phyloP scores from a whole-genome alignment of 1,140 invertebrate genomes.

The Drosophila baimaii region DNA sequence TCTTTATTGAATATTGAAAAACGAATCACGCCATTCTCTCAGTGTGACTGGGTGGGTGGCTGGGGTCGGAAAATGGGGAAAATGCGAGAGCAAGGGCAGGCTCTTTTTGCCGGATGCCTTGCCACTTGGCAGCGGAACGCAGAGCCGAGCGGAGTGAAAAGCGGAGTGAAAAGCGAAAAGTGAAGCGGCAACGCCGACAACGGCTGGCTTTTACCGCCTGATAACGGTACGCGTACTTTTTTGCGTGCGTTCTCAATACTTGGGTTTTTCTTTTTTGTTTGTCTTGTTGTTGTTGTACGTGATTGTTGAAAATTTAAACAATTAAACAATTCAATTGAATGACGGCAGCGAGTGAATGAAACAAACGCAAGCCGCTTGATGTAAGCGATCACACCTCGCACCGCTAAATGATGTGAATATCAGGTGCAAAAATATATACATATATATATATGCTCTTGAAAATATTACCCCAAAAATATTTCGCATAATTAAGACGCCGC shows the following conservation, averaged over 20 bases:
- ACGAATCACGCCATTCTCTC: background rate
- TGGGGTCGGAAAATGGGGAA: constrained; percentile 11
- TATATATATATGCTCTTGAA: background rate
- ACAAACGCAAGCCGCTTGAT: background rate
- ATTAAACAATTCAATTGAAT: constrained; percentile 27
- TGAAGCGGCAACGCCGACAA: background rate
- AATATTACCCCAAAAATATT: background rate
- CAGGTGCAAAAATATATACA: constrained; percentile 7
- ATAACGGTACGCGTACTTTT: constrained; percentile 20
- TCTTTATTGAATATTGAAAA: background rate
- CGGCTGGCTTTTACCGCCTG: background rate
- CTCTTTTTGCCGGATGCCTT: constrained; percentile 22
- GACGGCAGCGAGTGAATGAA: constrained; percentile 11
- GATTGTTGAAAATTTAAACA: constrained; percentile 14
- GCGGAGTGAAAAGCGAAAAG: constrained; percentile 1
- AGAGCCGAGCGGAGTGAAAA: constrained; percentile 28
- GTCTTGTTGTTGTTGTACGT: constrained; percentile 18
- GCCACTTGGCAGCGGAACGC: constrained; percentile 33
- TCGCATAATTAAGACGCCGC: constrained; percentile 14
- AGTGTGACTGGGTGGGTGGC: constrained; percentile 5
- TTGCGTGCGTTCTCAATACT: constrained; percentile 4
- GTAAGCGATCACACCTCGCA: constrained; percentile 22
- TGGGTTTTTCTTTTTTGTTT: constrained; percentile 3
- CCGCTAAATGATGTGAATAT: background rate
- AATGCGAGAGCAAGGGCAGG: constrained; percentile 30